Evolutionary conservation across 1,140 invertebrate species (phyloP), one percentile per base, ranked within the genome.

Genomic region (Portunus trituberculatus): DNA sequence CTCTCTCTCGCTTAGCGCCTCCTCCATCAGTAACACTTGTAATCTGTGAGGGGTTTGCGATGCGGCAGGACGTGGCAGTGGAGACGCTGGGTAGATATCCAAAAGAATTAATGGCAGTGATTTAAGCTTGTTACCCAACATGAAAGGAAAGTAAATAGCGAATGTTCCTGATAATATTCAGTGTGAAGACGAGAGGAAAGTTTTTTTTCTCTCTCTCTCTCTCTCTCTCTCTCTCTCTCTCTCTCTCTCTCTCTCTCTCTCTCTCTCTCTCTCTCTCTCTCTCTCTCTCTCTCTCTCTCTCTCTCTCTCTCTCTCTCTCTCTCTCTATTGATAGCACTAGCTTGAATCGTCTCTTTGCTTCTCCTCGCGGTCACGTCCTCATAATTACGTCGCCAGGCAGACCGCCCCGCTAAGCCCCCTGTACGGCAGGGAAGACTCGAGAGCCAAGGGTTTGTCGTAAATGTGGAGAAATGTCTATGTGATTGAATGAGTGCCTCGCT

Each of bases 261-360:
- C 52, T 59, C 52, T 28, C 82, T 31, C 82, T 84, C n/a, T 84
- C 82, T 84, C 25, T 7, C 25, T 84, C 25, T 28, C 82, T 31
- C 25, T n/a, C 29, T 31, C 29, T 84, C 82, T 84, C 82, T 76
- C 82, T 84, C 82, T 84, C 82, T 84, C 82, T 84, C 25, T 25
- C 25, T 84, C 82, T 84, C 82, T 84, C 82, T 25, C 25, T 25
- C 82, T 84, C 82, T 84, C 82, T 25, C 82, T 25, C 82, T 84
- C 82, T 84, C 82, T 84, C 82, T 84, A 10, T 76, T 25, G 10
- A 10, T 76, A 10, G 10, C 59, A 14, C 59, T 76, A 10, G 10
- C 59, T 76, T 76, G 25, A 25, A 76, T n/a, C n/a, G n/a, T n/a
- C n/a, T n/a, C n/a, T n/a, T n/a, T n/a, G n/a, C 39, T 39, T 1